phyloP scores from a whole-genome alignment of 2,888 invertebrate species.

The Cistogaster globosa region DNA sequence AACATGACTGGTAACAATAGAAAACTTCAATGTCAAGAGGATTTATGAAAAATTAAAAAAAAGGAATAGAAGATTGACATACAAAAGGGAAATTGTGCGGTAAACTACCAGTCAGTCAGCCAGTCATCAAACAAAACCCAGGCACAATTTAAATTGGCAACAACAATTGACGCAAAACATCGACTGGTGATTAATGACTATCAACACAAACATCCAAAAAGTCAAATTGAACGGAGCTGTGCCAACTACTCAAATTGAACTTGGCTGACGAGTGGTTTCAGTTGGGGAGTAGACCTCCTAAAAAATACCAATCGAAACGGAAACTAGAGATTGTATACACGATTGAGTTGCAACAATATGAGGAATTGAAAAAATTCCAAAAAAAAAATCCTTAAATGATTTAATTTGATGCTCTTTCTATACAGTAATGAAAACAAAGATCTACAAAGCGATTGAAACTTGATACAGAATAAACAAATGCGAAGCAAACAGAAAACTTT shows the following conservation, averaged over 20 bases:
- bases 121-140: slow-evolving; percentile 32
- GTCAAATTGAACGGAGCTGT: slow-evolving; percentile 53
- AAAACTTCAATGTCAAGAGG: slow-evolving; percentile 69
- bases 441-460: slow-evolving; percentile 36
- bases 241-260: slow-evolving; percentile 44
- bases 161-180: slow-evolving; percentile 66
- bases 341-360: slow-evolving; percentile 73
- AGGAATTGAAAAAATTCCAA: slow-evolving; percentile 28
- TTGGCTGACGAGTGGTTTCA: not conserved
- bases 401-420: slow-evolving; percentile 59
- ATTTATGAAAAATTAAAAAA: slow-evolving; percentile 37
- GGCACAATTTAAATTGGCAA: slow-evolving; percentile 73
- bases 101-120: slow-evolving; percentile 25
- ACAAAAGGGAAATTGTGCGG: slow-evolving; percentile 55
- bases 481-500: slow-evolving; percentile 44
- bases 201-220: slow-evolving; percentile 66
- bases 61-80: slow-evolving; percentile 33
- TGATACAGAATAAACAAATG: slow-evolving; percentile 51
- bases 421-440: slow-evolving; percentile 50
- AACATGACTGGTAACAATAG: slow-evolving; percentile 64
- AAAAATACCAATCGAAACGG: slow-evolving; percentile 52
- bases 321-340: slow-evolving; percentile 70
- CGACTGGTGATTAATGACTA: slow-evolving; percentile 74
- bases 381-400: slow-evolving; percentile 54
- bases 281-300: slow-evolving; percentile 12